Evolutionary conservation across 2,113 vertebrate species (phyloP).

Genomic region (Nothobranchius kuhntae): DNA sequence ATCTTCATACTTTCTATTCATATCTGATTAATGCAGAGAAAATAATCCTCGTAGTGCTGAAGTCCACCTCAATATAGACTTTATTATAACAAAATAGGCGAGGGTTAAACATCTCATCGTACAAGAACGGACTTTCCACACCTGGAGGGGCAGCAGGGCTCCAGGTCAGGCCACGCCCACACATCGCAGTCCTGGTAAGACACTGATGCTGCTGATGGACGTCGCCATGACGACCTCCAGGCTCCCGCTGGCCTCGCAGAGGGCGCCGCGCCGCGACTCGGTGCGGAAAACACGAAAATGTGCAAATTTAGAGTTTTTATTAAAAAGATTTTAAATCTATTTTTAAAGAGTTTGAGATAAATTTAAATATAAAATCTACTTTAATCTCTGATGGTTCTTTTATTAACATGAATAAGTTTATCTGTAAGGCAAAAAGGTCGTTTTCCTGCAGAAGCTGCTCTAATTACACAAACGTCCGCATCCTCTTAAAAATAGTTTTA

Average conservation of each 20-base stretch:
- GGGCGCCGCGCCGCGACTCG: slow-evolving; percentile 9
- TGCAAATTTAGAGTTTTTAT: no score
- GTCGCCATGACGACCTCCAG: not conserved
- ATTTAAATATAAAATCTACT: not conserved
- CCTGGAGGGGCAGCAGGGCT: slow-evolving; percentile 68
- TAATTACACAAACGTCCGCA: no score
- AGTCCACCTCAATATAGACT: slow-evolving; percentile 94
- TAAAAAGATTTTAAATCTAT: no score
- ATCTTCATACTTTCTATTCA: slow-evolving; percentile 78
- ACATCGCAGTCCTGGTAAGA: slow-evolving; percentile 71
- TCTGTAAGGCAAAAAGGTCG: no score
- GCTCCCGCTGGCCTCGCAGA: slow-evolving; percentile 7
- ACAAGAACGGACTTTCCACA: not conserved
- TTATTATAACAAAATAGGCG: slow-evolving; percentile 99
- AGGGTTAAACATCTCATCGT: slow-evolving; percentile 87
- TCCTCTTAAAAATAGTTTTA: no score
- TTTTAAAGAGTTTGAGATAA: not conserved
- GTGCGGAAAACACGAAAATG: no score
- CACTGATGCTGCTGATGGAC: slow-evolving; percentile 66
- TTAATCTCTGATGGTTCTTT: not conserved
- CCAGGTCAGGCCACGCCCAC: slow-evolving; percentile 26
- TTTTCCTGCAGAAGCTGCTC: no score
- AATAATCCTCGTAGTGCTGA: slow-evolving; percentile 93
- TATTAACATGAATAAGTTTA: no score
- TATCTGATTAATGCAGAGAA: slow-evolving; percentile 90